Base-by-base conservation (phyloP, 2,888 invertebrate species). In the Dermolepida albohirtum region DNA sequence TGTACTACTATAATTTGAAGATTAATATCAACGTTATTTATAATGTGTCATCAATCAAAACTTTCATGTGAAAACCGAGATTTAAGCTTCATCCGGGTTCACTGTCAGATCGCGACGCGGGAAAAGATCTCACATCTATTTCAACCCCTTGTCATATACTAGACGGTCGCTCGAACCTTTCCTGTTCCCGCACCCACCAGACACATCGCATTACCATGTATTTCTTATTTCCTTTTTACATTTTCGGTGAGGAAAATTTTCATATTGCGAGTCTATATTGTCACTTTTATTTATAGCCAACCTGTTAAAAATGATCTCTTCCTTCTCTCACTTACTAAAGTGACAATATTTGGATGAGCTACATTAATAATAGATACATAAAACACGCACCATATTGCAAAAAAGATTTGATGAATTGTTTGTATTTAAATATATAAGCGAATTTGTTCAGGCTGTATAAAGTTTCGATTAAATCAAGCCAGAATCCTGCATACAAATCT, bases 101-200 rank as follows among this genome's bases (percentile, higher is more conserved):
- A 72, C 69, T 72, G 70, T 72, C 70, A 72, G 66, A 69, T 66
- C 55, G 70, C 68, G 70, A 67, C 63, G 43, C 59, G 66, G 68
- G 72, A 52, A 44, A 54, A 64, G 64, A 52, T 64, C 64, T 54
- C 64, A 54, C 54, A 64, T 64, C 64, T 64, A 52, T 64, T 52
- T 64, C 52, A 52, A 52, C 64, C 64, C 64, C 64, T 52, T 44
- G 64, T 64, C 64, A 64, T 64, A 64, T 29, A 47, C 59, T 47
- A 47, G 49, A 43, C 47, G 47, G 59, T 62, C 47, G 39, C 47
- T 62, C 34, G 59, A 62, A 62, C 47, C 47, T 47, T 47, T 62
- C 7, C 44, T 6, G 27, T 49, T 22, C 49, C 49, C 11, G 17
- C 22, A 49, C 49, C 22, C 40, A 11, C 55, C 68, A 62, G 43